Base-by-base conservation (phyloP, 1,140 invertebrate genomes). In the Muscidifurax raptorellus region DNA sequence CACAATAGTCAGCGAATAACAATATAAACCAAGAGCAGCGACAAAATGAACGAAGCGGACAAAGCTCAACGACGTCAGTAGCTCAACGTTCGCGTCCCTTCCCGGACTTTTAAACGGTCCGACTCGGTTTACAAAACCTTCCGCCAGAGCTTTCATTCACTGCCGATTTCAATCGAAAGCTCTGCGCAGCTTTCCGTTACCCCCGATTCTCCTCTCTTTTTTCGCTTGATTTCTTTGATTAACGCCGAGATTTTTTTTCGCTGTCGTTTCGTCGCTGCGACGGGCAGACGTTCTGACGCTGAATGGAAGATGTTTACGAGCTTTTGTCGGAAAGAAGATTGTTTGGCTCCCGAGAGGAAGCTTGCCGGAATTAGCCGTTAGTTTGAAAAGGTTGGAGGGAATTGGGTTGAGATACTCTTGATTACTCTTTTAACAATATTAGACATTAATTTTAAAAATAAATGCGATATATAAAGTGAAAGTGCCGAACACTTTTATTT, bases 191-290 rank as follows among this genome's bases (percentile, higher is more conserved):
- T 75, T 47, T 75, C 25, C 27, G 25, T 30, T 69, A 69, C 28
- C 6, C 15, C n/a, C 15, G 47, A n/a, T 7, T 59, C 27, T 72
- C 71, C 13, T 15, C 18, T 72, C 30, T 72, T 30, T 72, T 72
- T 72, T 69, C 2, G 66, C 25, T 69, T 69, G 22, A 69, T 69
- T 69, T 36, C 71, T 72, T 72, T 72, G 71, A 40, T 72, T 72
- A 40, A 72, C 32, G 32, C 30, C 30, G 12, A 22, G 15, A 25
- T 64, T 64, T 69, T 10, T 13, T 28, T 18, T 0, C 64, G 2
- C 27, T 10, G 28, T 18, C 67, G 28, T 30, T 30, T 69, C 22
- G 25, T 12, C 67, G n/a, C 27, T n/a, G 18, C 22, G 18, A 22
- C 15, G 22, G 44, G 15, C 13, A 18, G 22, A 59, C 52, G 18